These are phyloP conservation scores for Nipponacmea schrenckii DNA, from an alignment of 2,888 invertebrate genomes.

Conservation along the genomic window DNA sequence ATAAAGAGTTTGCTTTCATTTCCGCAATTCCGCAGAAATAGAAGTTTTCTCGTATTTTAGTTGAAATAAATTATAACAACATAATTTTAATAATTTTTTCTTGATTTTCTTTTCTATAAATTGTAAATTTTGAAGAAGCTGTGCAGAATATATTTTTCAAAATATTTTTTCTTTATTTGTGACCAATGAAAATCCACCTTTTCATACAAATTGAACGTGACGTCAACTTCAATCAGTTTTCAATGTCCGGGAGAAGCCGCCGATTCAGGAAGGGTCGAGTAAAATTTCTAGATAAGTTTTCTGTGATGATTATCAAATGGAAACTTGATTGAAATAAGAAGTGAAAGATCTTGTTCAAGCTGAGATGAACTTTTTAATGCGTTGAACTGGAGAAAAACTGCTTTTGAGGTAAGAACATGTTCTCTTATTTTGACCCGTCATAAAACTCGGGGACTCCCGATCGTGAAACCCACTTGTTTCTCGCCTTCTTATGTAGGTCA, in stretches of 20 bases:
- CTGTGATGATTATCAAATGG: not conserved
- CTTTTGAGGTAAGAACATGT: not conserved
- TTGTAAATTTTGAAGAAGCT: too few relatives aligned
- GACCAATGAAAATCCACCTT: not conserved
- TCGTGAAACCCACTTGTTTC: not conserved
- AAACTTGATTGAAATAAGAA: not conserved
- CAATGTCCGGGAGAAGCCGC: conserved; percentile 5
- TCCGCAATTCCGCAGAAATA: not conserved
- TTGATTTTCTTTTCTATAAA: too few relatives aligned
- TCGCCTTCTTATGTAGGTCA: conserved; percentile 1
- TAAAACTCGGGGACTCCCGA: conserved; percentile 7
- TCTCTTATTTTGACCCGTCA: not conserved
- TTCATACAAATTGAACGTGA: not conserved
- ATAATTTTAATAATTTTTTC: too few relatives aligned
- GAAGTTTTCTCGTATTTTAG: too few relatives aligned
- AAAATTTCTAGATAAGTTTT: not conserved
- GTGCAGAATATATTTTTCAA: too few relatives aligned
- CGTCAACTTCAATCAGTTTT: not conserved
- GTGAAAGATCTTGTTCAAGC: not conserved
- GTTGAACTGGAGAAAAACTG: not conserved
- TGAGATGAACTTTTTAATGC: too few relatives aligned
- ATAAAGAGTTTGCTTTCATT: not conserved
- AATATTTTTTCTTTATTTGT: not conserved
- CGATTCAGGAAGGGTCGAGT: not conserved
- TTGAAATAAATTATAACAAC: too few relatives aligned